phyloP scores from a whole-genome alignment of 2,888 invertebrate species.

The Margaritifera margaritifera region DNA sequence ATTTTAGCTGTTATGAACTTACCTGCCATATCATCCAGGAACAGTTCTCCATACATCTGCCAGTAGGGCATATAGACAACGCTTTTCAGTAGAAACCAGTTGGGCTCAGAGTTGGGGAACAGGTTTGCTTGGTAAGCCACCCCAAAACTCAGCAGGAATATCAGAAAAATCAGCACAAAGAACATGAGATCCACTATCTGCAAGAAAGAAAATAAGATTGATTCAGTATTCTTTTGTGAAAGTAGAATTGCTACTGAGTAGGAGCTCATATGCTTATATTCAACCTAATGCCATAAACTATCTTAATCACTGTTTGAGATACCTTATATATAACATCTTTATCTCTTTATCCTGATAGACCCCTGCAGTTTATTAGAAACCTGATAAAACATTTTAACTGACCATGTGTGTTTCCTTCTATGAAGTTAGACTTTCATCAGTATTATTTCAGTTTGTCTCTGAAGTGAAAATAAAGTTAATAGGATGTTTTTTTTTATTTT shows the following conservation, averaged over 20 bases:
- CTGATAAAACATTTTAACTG: too few relatives aligned
- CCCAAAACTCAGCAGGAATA: constrained; percentile 73
- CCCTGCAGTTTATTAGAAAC: too few relatives aligned
- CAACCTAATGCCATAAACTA: too few relatives aligned
- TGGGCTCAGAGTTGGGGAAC: constrained; percentile 66
- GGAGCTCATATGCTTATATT: too few relatives aligned
- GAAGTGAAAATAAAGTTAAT: too few relatives aligned
- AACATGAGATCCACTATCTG: constrained; percentile 70
- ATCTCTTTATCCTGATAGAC: too few relatives aligned
- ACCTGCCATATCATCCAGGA: constrained; percentile 70
- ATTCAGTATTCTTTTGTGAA: neutral
- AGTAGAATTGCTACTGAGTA: neutral
- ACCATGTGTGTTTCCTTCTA: too few relatives aligned
- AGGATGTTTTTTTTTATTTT: too few relatives aligned
- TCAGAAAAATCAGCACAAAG: constrained; percentile 72
- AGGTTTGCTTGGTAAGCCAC: constrained; percentile 72
- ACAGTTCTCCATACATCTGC: constrained; percentile 74
- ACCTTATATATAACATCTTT: too few relatives aligned
- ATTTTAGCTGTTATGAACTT: constrained; percentile 5
- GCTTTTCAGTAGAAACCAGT: constrained; percentile 63
- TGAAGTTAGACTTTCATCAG: too few relatives aligned
- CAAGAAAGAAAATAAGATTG: constrained; percentile 19
- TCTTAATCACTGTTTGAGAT: too few relatives aligned
- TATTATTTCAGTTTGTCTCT: too few relatives aligned
- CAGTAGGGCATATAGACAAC: constrained; percentile 73